Evolutionary conservation across 2,113 vertebrate species (phyloP).

Genomic region (Platichthys flesus): DNA sequence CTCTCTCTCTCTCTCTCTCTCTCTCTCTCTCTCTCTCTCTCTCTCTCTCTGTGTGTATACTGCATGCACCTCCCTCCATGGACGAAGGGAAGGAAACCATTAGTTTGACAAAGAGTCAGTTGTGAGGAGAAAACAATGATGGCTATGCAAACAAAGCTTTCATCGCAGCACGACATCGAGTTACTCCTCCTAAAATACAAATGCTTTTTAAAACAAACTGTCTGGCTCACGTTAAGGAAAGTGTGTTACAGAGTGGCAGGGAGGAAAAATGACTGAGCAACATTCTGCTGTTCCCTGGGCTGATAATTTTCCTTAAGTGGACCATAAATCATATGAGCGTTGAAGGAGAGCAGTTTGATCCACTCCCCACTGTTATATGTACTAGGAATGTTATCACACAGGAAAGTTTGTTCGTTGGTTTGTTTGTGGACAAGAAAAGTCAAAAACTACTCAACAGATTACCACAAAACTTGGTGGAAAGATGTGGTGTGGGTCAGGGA

Average conservation of each 20-base stretch:
- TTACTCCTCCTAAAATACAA: constrained; percentile 12
- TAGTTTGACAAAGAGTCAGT: constrained; percentile 61
- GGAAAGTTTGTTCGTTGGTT: neutral
- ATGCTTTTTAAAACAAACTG: neutral
- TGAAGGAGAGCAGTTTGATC: neutral
- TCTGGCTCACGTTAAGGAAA: neutral
- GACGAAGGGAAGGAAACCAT: constrained; percentile 61
- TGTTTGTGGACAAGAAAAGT: neutral
- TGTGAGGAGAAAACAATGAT: constrained; percentile 52
- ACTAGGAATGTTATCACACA: neutral
- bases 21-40: neutral
- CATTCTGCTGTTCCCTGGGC: no score
- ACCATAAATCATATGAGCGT: neutral
- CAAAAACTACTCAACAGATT: no score
- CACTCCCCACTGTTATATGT: neutral
- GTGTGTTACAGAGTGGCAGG: neutral
- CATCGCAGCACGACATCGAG: neutral
- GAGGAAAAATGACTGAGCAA: neutral
- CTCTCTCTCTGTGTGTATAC: constrained; percentile 1
- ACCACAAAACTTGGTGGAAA: no score
- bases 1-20: neutral
- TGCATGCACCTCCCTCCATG: constrained; percentile 34
- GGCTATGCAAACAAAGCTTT: constrained; percentile 45
- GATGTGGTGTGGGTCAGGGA: no score
- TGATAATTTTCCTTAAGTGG: neutral